Percentiles rank a stretch among this genome's conserved stretches.
Evolutionary conservation across 2,888 invertebrate species (phyloP).

Genomic region (Venusia cambrica): DNA sequence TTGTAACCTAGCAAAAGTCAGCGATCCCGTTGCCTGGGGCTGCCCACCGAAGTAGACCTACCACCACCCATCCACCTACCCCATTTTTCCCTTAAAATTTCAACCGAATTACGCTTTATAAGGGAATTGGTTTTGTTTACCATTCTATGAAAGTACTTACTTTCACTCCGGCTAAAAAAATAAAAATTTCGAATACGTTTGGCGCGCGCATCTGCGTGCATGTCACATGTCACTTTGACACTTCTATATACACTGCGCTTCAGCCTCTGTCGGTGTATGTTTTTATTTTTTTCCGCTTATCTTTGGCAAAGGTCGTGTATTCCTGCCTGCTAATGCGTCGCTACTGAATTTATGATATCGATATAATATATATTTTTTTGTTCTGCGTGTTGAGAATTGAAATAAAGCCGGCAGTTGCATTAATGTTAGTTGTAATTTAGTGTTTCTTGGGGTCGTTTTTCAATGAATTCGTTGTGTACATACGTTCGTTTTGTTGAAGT

Average conservation of each 20-base stretch:
- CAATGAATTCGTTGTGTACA: neutral
- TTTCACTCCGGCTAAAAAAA: constrained; percentile 23
- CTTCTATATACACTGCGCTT: constrained; percentile 62
- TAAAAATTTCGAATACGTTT: constrained; percentile 51
- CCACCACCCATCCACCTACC: too few relatives aligned
- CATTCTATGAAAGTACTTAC: constrained; percentile 14
- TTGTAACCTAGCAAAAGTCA: too few relatives aligned
- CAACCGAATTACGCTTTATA: too few relatives aligned
- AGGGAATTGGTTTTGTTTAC: too few relatives aligned
- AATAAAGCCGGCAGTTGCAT: constrained; percentile 16
- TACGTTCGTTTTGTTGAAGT: constrained; percentile 6
- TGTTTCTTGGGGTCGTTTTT: constrained; percentile 12
- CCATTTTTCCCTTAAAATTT: too few relatives aligned
- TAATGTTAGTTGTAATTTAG: constrained; percentile 12
- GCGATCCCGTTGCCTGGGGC: too few relatives aligned
- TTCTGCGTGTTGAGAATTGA: constrained; percentile 11
- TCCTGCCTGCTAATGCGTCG: constrained; percentile 22
- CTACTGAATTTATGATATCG: constrained; percentile 31
- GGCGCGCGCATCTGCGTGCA: constrained; percentile 56
- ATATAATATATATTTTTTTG: constrained; percentile 20
- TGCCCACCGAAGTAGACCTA: too few relatives aligned
- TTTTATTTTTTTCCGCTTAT: constrained; percentile 29
- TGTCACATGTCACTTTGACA: constrained; percentile 67
- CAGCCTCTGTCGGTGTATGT: constrained; percentile 35
- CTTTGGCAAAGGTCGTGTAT: constrained; percentile 27